phyloP scores from a whole-genome alignment of 2,113 vertebrate species.

The Laterallus jamaicensis region DNA sequence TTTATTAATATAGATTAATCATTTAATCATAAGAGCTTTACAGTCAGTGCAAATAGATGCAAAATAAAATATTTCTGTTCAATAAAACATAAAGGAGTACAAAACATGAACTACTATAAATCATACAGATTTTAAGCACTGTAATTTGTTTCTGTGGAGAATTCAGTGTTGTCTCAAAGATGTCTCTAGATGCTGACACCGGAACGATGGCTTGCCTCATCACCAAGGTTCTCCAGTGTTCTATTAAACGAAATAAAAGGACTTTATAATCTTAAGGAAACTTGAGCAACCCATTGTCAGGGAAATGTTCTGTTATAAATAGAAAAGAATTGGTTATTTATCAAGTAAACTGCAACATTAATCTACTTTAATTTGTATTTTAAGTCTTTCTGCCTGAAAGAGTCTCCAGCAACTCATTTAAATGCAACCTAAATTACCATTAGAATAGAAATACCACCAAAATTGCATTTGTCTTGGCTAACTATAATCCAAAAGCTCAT shows the following conservation, averaged over 20 bases:
- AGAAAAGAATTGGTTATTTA: not conserved
- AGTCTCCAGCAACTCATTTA: slow-evolving; percentile 19
- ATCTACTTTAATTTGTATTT: slow-evolving; percentile 15
- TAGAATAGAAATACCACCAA: slow-evolving; percentile 45
- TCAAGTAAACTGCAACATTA: not conserved
- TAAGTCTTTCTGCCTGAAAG: slow-evolving; percentile 23
- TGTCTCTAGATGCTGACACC: not conserved
- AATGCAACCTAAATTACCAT: slow-evolving; percentile 36
- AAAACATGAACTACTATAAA: not conserved
- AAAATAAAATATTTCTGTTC: not conserved
- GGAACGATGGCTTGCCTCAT: not conserved
- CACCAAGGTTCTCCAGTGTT: not conserved
- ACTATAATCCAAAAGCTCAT: slow-evolving; percentile 48
- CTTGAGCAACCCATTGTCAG: not conserved
- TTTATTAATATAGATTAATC: not conserved
- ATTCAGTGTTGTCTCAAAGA: not conserved
- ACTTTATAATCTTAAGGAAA: not conserved
- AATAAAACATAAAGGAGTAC: not conserved
- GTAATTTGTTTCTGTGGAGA: not conserved
- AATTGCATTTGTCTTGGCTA: slow-evolving; percentile 67
- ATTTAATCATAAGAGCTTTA: not conserved
- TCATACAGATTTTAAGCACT: not conserved
- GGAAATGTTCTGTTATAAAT: slow-evolving; percentile 12
- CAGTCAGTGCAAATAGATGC: not conserved
- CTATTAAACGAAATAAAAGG: not conserved